Base-by-base conservation (phyloP, 2,888 invertebrate species). In the Diogma glabrata region DNA sequence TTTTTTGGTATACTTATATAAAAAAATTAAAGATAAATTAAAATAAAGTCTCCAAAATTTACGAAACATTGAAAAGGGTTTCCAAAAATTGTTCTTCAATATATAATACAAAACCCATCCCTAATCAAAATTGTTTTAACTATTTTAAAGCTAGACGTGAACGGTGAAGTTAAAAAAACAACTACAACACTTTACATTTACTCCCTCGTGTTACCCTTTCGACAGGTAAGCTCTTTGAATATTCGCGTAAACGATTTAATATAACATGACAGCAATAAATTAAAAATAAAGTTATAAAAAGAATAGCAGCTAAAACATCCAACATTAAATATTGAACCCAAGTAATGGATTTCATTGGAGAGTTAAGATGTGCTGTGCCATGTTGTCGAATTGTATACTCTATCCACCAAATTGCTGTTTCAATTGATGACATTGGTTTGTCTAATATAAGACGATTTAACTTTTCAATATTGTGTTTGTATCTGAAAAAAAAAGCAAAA, bases 181-280 rank as follows among this genome's bases (percentile, higher is more conserved):
- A 28, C 53, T 58, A 59, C 23, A 56, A 43, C 49, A 59, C 54
- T 51, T 59, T 59, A 23, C 53, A 51, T 52, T 54, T 54, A 20
- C 51, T 50, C n/a, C 58, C 56, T 20, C 60, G 53, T 7, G 61
- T 61, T 23, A 60, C 56, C 51, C 56, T 56, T 53, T 60, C 60
- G 48, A 59, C 57, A 23, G 61, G 61, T 26, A 61, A 55, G 51
- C 59, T 60, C 20, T 60, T 59, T 17, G 61, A 61, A 54, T 61
- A 61, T 10, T 54, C 52, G 8, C 24, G 17, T 26, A 51, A 20
- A 8, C 40, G 36, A 14, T 40, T 14, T 28, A 57, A 54, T 53
- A 58, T 55, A n/a, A n/a, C n/a, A n/a, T n/a, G n/a, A n/a, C n/a
- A n/a, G n/a, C n/a, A n/a, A 52, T 57, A 57, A 22, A 57, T 49